Evolutionary conservation across 2,888 invertebrate genomes (phyloP).

Genomic region (Spialia ferax): DNA sequence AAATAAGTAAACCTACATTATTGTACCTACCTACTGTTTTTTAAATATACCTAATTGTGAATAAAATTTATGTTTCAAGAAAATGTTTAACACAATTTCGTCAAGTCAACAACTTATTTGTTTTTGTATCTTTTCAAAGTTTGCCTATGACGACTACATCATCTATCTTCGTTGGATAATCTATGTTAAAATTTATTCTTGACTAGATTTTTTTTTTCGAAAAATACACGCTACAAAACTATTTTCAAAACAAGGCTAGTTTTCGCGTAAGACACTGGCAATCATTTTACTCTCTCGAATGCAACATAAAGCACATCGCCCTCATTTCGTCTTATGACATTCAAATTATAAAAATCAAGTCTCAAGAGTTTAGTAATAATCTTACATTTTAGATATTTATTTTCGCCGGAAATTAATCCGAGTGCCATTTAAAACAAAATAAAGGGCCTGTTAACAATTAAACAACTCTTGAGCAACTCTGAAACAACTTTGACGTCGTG

Average conservation of each 20-base stretch:
- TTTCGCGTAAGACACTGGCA: background rate
- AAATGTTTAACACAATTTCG: no score
- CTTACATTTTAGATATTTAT: conserved; percentile 23
- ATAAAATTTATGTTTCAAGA: background rate
- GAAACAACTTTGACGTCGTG: conserved; percentile 1
- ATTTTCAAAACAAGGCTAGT: background rate
- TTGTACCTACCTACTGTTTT: background rate
- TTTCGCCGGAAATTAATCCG: conserved; percentile 5
- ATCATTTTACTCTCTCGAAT: background rate
- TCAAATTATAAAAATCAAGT: conserved; percentile 15
- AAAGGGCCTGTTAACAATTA: conserved; percentile 14
- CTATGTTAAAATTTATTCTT: no score
- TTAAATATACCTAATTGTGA: background rate
- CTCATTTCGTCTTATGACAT: conserved; percentile 7
- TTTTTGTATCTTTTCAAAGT: no score
- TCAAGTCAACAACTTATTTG: no score
- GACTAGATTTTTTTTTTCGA: no score
- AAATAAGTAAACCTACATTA: background rate
- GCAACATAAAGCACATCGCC: background rate
- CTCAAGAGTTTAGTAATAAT: conserved; percentile 25
- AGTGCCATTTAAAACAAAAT: conserved; percentile 18
- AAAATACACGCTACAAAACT: background rate
- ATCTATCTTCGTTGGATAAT: no score
- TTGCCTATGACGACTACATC: no score
- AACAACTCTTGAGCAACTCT: conserved; percentile 1